These are phyloP conservation scores for Lithophane socia DNA, from an alignment of 2,888 invertebrate genomes.

Conservation along the genomic window DNA sequence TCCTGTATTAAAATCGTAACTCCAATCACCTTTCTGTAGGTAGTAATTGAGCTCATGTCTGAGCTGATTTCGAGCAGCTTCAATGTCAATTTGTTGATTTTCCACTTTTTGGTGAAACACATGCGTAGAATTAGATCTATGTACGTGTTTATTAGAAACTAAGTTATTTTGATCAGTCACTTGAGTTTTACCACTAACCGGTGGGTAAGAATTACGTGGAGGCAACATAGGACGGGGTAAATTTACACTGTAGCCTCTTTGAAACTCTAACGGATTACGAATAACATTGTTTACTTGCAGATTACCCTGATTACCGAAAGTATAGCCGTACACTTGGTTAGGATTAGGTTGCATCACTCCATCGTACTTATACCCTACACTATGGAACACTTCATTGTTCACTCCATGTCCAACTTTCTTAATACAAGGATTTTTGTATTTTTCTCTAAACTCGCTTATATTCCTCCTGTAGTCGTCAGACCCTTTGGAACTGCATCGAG, in stretches of 20 bases:
- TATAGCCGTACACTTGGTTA: slow-evolving; percentile 88
- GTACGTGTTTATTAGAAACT: slow-evolving; percentile 90
- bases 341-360: slow-evolving; percentile 83
- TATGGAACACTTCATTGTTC: slow-evolving; percentile 87
- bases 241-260: slow-evolving; percentile 90
- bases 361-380: slow-evolving; percentile 86
- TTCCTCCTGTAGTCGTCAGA: slow-evolving; percentile 90
- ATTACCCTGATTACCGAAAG: slow-evolving; percentile 90
- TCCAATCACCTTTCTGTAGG: slow-evolving; percentile 89
- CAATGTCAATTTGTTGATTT: slow-evolving; percentile 84
- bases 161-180: slow-evolving; percentile 88
- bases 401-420: slow-evolving; percentile 79
- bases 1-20: slow-evolving; percentile 87
- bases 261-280: slow-evolving; percentile 90
- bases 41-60: slow-evolving; percentile 88
- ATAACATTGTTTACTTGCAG: slow-evolving; percentile 87
- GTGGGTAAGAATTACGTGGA: slow-evolving; percentile 92
- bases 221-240: slow-evolving; percentile 91
- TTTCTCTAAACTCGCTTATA: slow-evolving; percentile 91
- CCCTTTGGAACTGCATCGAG: slow-evolving; percentile 85
- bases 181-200: slow-evolving; percentile 90
- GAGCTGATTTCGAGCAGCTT: slow-evolving; percentile 86
- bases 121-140: slow-evolving; percentile 92
- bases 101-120: slow-evolving; percentile 88
- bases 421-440: slow-evolving; percentile 91